Base-by-base conservation (phyloP, 2,113 vertebrate genomes). In the Orthonyx spaldingii region DNA sequence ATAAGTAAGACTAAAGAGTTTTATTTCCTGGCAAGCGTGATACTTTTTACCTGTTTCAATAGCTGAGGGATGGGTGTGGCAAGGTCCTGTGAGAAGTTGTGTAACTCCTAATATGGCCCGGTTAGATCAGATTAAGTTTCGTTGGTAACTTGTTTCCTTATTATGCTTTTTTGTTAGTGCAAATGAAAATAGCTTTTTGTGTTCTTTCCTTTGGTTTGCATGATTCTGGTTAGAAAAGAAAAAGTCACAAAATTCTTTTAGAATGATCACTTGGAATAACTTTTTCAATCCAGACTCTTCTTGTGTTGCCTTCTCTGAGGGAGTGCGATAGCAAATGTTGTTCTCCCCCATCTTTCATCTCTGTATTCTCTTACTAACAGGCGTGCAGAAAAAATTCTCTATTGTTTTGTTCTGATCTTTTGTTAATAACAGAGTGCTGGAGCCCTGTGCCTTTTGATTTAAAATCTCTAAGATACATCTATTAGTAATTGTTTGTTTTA, bases 401-500 rank as follows among this genome's bases (percentile, higher is more conserved):
- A 16, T 55, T 72, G 52, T 50, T 83, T 85, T 66, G 18, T 94
- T 94, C 83, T 79, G 56, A 77, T 94, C 65, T 86, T 76, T 60
- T 47, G 42, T 80, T 93, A 80, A 79, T 78, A 85, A 55, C 68
- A 95, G 79, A 89, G 57, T 64, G 55, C 84, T 87, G 76, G 69
- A 92, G 72, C 53, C 55, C 91, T 5, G 3, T 16, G 70, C 72
- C 71, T 94, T 94, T 95, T 49, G 42, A 84, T 90, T 93, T 87
- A 50, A 94, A 92, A 76, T 84, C 81, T 85, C 68, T 82, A 60
- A 90, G 89, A 78, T 89, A 78, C 84, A 75, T 94, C 84, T 93
- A 92, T 96, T 96, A 94, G 83, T 92, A 95, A 94, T 69, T 97
- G 93, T 97, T 97, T 96, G 94, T 95, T 97, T 94, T 95, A 64